phyloP scores from a whole-genome alignment of 2,113 vertebrate genomes.

The Archocentrus centrarchus region DNA sequence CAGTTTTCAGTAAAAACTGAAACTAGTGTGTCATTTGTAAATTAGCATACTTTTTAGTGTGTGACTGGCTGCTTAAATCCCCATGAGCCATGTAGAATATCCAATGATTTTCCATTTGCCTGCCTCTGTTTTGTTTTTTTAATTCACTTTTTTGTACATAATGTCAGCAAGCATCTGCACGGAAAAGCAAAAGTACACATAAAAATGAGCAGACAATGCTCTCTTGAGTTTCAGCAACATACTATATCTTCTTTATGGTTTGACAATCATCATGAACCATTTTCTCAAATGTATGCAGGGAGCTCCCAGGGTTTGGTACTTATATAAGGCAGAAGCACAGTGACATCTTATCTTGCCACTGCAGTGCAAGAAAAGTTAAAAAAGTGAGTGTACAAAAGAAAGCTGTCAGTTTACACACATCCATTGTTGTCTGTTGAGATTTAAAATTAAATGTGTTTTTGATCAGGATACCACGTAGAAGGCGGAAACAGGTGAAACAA shows the following conservation, averaged over 20 bases:
- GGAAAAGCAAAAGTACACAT: constrained; percentile 33
- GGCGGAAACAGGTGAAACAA: background rate
- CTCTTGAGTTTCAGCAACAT: constrained; percentile 3
- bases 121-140: constrained; percentile 33
- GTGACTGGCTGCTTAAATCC: constrained; percentile 22
- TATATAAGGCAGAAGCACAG: background rate
- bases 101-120: constrained; percentile 43
- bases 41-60: constrained; percentile 19
- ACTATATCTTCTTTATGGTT: constrained; percentile 48
- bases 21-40: constrained; percentile 21
- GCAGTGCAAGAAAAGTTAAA: background rate
- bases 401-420: background rate
- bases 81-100: constrained; percentile 32
- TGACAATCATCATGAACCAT: constrained; percentile 34
- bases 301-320: constrained; percentile 6
- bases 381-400: background rate
- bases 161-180: constrained; percentile 29
- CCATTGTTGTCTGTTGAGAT: background rate
- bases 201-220: constrained; percentile 29
- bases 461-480: background rate
- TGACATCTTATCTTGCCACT: background rate
- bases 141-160: constrained; percentile 22
- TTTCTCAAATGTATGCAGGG: constrained; percentile 4
- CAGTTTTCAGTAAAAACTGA: constrained; percentile 29
- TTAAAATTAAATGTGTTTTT: background rate